phyloP scores from a whole-genome alignment of 2,113 vertebrate species.

The Asarcornis scutulata region DNA sequence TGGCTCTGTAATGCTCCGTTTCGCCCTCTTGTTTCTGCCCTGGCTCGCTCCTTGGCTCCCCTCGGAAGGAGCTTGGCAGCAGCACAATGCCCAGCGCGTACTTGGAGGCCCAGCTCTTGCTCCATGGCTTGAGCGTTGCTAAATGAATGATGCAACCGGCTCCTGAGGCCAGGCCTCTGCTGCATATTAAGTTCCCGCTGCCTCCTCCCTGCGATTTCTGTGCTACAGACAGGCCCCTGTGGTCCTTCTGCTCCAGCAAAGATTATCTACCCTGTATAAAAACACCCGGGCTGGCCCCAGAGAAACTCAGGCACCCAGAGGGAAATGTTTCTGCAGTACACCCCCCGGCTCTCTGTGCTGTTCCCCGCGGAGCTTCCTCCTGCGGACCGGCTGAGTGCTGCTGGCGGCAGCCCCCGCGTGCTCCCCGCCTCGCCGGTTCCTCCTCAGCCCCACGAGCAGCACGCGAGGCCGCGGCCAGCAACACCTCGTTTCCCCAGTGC shows the following conservation, averaged over 20 bases:
- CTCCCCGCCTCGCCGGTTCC: neutral
- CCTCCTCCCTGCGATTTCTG: slow-evolving; percentile 38
- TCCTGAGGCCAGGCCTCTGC: slow-evolving; percentile 40
- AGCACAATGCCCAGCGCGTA: slow-evolving; percentile 40
- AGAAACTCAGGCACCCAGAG: neutral
- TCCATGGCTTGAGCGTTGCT: slow-evolving; percentile 41
- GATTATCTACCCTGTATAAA: neutral
- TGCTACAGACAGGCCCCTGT: neutral
- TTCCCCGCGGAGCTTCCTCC: neutral
- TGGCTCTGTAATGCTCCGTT: neutral
- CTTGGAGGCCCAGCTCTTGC: slow-evolving; percentile 39
- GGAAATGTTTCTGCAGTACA: neutral
- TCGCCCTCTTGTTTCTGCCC: slow-evolving; percentile 28
- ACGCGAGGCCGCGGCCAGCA: neutral
- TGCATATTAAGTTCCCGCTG: slow-evolving; percentile 50
- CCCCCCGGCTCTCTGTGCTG: neutral
- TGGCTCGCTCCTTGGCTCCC: slow-evolving; percentile 32
- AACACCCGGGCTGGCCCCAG: neutral
- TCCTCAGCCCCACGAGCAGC: neutral
- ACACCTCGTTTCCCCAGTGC: neutral
- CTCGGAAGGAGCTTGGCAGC: slow-evolving; percentile 31
- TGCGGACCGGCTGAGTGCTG: neutral
- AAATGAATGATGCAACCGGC: slow-evolving; percentile 58
- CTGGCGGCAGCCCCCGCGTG: neutral
- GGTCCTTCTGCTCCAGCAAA: neutral